Base-by-base conservation (phyloP, 2,113 vertebrate genomes). In the Chloebia gouldiae region DNA sequence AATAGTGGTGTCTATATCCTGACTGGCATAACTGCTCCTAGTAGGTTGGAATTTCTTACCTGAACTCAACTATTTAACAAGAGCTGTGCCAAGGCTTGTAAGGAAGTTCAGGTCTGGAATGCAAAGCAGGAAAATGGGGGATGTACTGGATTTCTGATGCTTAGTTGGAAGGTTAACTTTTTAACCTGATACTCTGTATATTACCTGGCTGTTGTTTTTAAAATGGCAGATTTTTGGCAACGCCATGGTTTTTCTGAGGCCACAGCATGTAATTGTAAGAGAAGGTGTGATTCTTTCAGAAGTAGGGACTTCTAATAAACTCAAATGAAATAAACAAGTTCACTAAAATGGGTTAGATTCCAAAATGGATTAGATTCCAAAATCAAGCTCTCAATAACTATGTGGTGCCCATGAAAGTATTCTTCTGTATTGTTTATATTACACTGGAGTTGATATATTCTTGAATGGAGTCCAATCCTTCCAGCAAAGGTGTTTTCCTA, bases 101-200 rank as follows among this genome's bases (percentile, higher is more conserved):
- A 63, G 56, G 78, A 92, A 69, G 54, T 88, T 92, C 47, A 60
- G 51, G 61, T 81, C 37, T 85, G 42, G 78, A 79, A 79, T 86
- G 76, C 85, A 75, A 91, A 95, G 87, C 77, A 92, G 95, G 89
- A 86, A 78, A 86, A 18, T 81, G 56, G 31, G 47, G 68, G 42
- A 72, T 91, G 86, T 87, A 88, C 88, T 96, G 18, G 51, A 57
- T 97, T 95, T 95, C 92, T 94, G 31, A 37, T 87, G 53, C 50
- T 73, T 45, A 24, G 54, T 50, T 56, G 60, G 33, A 76, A 86
- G 42, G 15, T 92, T 61, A 44, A 40, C 61, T 68, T 94, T 77
- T 90, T 47, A 92, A 83, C 68, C 59, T 2, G 0, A 45, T 77
- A 31, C 24, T 90, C 65, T 90, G 4, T 42, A 4, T 39, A 77